Conservation (phyloP, 2,888 invertebrate species). For the Cheilosia vernalis region DNA sequence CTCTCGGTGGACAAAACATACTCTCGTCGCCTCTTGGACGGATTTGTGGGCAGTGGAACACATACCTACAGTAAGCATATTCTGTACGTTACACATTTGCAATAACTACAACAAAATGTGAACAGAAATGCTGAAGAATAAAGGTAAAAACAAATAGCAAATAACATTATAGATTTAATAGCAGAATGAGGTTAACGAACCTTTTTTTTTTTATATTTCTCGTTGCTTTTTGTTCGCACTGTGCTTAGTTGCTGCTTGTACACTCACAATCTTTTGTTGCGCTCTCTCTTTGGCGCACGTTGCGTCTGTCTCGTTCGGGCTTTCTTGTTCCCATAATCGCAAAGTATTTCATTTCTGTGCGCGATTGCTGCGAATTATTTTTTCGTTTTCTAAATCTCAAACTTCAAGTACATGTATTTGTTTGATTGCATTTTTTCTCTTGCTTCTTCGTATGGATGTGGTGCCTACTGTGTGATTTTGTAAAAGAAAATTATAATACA, state of each 20-base stretch:
- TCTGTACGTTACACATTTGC: conserved; percentile 52
- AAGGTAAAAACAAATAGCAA: conserved; percentile 70
- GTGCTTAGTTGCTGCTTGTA: conserved; percentile 34
- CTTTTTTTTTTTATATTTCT: conserved; percentile 74
- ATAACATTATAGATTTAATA: conserved; percentile 70
- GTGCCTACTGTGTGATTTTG: conserved; percentile 45
- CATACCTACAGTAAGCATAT: neutral
- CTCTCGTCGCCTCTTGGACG: conserved; percentile 1
- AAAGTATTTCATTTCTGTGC: conserved; percentile 72
- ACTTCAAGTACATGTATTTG: conserved; percentile 71
- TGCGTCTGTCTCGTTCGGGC: conserved; percentile 37
- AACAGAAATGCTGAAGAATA: conserved; percentile 49
- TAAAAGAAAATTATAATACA: conserved; percentile 66
- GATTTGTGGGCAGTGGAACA: conserved; percentile 35
- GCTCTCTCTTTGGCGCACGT: conserved; percentile 13
- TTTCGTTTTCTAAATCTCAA: conserved; percentile 74
- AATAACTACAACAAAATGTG: conserved; percentile 34
- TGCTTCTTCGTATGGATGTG: conserved; percentile 32
- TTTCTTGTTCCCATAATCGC: conserved; percentile 62
- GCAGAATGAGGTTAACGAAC: conserved; percentile 80
- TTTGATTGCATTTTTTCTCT: conserved; percentile 70
- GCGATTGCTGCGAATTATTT: conserved; percentile 73
- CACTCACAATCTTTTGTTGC: conserved; percentile 47
- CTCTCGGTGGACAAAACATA: conserved; percentile 6
- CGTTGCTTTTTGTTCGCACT: conserved; percentile 63